Conservation (phyloP, 2,113 vertebrate species). For the Piliocolobus tephrosceles region DNA sequence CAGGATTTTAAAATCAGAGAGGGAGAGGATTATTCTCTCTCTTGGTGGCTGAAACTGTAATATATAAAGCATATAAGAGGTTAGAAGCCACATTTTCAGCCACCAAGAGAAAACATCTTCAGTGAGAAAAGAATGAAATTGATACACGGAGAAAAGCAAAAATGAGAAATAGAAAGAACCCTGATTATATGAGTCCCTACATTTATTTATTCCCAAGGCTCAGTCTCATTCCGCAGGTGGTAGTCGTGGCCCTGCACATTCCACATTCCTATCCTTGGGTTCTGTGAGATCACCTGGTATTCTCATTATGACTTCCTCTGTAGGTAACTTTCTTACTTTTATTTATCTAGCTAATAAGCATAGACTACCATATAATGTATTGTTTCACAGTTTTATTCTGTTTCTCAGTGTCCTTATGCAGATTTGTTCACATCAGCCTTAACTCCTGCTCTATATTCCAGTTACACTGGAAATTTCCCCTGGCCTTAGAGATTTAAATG, state of each 20-base stretch:
- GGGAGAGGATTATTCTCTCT: not conserved
- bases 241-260: not conserved
- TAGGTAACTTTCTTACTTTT: not conserved
- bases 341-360: not conserved
- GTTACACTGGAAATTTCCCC: not conserved
- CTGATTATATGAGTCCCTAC: not conserved
- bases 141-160: not conserved
- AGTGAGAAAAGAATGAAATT: not conserved
- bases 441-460: not conserved
- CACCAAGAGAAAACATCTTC: not conserved
- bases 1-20: not conserved
- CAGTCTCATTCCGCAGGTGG: not conserved
- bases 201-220: not conserved
- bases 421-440: not conserved
- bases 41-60: not conserved
- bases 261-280: not conserved
- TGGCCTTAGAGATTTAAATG: not conserved
- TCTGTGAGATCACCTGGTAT: not conserved
- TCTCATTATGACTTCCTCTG: not conserved
- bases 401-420: not conserved
- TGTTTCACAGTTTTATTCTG: conserved; percentile 11
- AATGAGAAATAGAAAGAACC: not conserved
- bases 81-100: not conserved
- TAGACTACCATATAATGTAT: not conserved
- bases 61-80: not conserved